These are phyloP conservation scores for Panthera uncia DNA, from an alignment of 2,113 vertebrate species.

Conservation along the genomic window DNA sequence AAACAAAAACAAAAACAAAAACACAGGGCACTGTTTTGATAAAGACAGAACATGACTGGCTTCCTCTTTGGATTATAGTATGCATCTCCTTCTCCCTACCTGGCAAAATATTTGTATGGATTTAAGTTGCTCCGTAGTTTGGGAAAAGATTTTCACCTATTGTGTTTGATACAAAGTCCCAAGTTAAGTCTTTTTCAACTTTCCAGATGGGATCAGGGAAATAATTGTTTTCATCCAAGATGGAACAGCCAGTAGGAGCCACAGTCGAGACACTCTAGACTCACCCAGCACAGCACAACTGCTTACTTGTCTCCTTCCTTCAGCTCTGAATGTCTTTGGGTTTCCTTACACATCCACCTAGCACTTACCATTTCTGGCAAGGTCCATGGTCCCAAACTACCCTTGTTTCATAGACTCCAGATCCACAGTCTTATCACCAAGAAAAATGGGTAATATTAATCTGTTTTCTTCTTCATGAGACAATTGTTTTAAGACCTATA, in stretches of 20 bases:
- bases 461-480: background rate
- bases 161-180: background rate
- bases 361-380: background rate
- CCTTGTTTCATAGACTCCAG: background rate
- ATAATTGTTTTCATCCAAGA: background rate
- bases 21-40: background rate
- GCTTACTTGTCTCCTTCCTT: too few species aligned
- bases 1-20: too few species aligned
- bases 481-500: background rate
- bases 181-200: background rate
- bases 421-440: background rate
- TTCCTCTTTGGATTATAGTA: background rate
- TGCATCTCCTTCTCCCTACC: background rate
- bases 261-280: too few species aligned
- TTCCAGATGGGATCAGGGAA: background rate
- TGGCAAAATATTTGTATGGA: background rate
- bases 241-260: too few species aligned
- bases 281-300: rapidly evolving
- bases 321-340: too few species aligned
- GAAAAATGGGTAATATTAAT: background rate
- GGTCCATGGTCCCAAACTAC: background rate
- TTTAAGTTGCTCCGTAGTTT: background rate
- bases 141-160: background rate
- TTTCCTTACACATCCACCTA: background rate
- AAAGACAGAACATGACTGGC: background rate